Evolutionary conservation across 92 coral and sea anemone genomes (phyloP), one percentile per base, ranked within the genome.

Genomic region (Desmophyllum pertusum): DNA sequence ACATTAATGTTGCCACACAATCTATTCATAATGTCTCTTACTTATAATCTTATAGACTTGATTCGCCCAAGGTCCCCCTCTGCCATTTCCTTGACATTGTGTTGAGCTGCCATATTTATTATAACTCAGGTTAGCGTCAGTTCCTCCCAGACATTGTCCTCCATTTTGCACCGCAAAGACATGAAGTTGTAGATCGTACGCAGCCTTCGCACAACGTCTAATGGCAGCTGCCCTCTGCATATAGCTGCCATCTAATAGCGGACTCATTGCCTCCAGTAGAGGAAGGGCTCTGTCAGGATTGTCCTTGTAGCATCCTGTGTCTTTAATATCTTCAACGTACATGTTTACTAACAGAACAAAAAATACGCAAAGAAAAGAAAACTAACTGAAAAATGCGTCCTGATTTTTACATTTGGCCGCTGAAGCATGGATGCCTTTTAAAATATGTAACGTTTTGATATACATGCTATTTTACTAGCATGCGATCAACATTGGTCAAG

Each of bases 111-210:
- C 91, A 72, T 83, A 88, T 77, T 68, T 83, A 17, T 78, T 62
- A 42, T 83, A 88, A 3, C 57, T 76, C 29, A 39, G 0, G 31
- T 79, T 45, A 6, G 89, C 77, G 15, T 33, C 30, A 29, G 81
- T 57, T n/a, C 89, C 81, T 36, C 85, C 73, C 19, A 84, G 38
- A 53, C 92, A 89, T 52, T 84, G 88, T 10, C 92, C 92, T 35
- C 92, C 92, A 65, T 89, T 84, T 50, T 89, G 92, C 30, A 89
- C 64, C 19, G 89, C 89, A 64, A 89, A 89, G 0, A 79, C 84
- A 17, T 89, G 52, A 53, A 89, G 70, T 21, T 86, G 64, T 8
- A 87, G 69, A 5, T 68, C 70, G 71, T 70, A 52, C 3, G 89
- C 92, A 69, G 81, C 78, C 65, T 89, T 83, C 59, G 92, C 92